These are phyloP conservation scores for Brachyopa scutellaris DNA, from an alignment of 2,888 invertebrate species.

Conservation along the genomic window DNA sequence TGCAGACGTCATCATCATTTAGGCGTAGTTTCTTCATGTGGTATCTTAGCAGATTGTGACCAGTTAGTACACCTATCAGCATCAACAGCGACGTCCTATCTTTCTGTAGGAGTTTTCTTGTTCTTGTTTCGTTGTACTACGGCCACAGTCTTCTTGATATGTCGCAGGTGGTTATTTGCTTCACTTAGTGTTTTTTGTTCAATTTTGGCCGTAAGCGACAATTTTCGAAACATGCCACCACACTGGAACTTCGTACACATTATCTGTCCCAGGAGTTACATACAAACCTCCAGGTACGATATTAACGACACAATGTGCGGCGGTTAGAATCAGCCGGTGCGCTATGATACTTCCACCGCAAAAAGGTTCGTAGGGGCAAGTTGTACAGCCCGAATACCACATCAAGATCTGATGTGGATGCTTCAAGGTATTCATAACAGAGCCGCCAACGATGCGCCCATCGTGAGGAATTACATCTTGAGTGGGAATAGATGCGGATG, in stretches of 20 bases:
- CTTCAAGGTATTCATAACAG: constrained; percentile 72
- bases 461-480: constrained; percentile 3
- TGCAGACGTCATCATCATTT: too few relatives aligned
- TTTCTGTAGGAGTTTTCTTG: too few relatives aligned
- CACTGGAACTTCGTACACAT: constrained; percentile 81
- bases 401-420: constrained; percentile 77
- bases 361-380: constrained; percentile 72
- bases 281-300: constrained; percentile 73
- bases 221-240: constrained; percentile 82
- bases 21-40: too few relatives aligned
- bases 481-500: constrained; percentile 11
- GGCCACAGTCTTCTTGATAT: too few relatives aligned
- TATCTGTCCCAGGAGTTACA: constrained; percentile 84
- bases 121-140: too few relatives aligned
- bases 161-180: too few relatives aligned
- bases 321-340: constrained; percentile 74
- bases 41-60: too few relatives aligned
- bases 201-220: constrained; percentile 82
- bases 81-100: too few relatives aligned
- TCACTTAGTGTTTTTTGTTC: too few relatives aligned
- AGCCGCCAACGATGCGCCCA: constrained; percentile 78
- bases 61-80: too few relatives aligned
- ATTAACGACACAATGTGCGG: constrained; percentile 78
- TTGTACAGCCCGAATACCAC: constrained; percentile 74
- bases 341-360: constrained; percentile 78